These are phyloP conservation scores for Sinonovacula constricta DNA, from an alignment of 1,140 invertebrate genomes.

Conservation along the genomic window DNA sequence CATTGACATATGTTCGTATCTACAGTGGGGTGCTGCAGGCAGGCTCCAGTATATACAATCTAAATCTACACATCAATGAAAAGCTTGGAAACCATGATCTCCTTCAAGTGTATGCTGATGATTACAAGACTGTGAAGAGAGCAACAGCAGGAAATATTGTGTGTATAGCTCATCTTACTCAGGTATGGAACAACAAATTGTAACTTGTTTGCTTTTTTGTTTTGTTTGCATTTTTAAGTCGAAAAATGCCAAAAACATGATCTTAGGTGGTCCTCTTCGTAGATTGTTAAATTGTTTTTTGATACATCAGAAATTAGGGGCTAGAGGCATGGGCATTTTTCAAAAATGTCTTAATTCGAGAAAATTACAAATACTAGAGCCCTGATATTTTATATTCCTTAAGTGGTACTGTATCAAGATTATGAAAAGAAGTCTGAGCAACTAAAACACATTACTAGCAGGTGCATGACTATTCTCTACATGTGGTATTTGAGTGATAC, in stretches of 20 bases:
- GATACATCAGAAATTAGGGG: too few relatives aligned
- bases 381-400: too few relatives aligned
- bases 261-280: not conserved
- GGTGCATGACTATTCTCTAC: too few relatives aligned
- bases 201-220: not conserved
- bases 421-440: too few relatives aligned
- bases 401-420: too few relatives aligned
- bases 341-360: too few relatives aligned
- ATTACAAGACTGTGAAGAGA: slow-evolving; percentile 86
- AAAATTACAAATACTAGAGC: too few relatives aligned
- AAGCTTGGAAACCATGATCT: slow-evolving; percentile 81
- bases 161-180: slow-evolving; percentile 52
- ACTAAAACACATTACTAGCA: too few relatives aligned
- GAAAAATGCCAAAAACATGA: too few relatives aligned
- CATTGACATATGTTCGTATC: slow-evolving; percentile 92
- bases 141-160: slow-evolving; percentile 89
- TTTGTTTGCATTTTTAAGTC: not conserved
- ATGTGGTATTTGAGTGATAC: too few relatives aligned
- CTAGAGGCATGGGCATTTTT: too few relatives aligned
- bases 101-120: slow-evolving; percentile 91
- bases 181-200: slow-evolving; percentile 22
- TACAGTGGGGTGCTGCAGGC: slow-evolving; percentile 88
- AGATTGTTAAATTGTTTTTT: not conserved
- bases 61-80: slow-evolving; percentile 84
- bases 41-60: slow-evolving; percentile 88